A percentile compares a stretch with the other conserved stretches of the same genome.
These are phyloP conservation scores for Atrina japonica DNA, from an alignment of 2,888 invertebrate genomes.

Conservation along the genomic window DNA sequence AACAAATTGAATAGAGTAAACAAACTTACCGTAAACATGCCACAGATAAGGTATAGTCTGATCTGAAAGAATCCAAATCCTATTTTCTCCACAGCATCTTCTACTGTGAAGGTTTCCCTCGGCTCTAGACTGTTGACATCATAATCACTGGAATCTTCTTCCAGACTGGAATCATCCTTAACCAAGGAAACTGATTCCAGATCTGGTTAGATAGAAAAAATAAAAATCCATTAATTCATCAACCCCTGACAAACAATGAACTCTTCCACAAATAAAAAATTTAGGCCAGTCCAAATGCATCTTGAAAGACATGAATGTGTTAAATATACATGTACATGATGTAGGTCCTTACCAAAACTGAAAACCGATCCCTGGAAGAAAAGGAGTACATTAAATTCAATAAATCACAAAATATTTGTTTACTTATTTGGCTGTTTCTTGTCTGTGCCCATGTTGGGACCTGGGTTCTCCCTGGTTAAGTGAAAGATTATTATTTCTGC, in stretches of 20 bases:
- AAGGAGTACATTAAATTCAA: no score
- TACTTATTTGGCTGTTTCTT: no score
- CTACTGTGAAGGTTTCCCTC: conserved; percentile 63
- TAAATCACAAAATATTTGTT: no score
- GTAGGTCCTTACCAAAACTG: no score
- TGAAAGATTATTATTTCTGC: no score
- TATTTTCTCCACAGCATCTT: conserved; percentile 74
- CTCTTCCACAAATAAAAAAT: no score
- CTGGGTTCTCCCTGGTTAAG: no score
- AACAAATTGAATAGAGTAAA: no score
- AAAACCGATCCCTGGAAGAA: no score
- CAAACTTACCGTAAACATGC: conserved; percentile 71
- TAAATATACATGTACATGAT: no score
- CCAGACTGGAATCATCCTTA: conserved; percentile 39
- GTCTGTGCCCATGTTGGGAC: no score
- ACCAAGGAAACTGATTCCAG: conserved; percentile 50
- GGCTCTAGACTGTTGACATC: neutral
- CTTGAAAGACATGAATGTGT: no score
- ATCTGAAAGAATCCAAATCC: conserved; percentile 76
- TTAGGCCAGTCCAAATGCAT: neutral
- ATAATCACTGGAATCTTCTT: conserved; percentile 42
- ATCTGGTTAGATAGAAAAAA: conserved; percentile 14
- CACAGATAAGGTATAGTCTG: conserved; percentile 65
- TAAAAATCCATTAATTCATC: neutral
- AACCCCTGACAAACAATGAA: neutral